Conservation (phyloP, 1,140 invertebrate genomes). For the Cyclina sinensis region DNA sequence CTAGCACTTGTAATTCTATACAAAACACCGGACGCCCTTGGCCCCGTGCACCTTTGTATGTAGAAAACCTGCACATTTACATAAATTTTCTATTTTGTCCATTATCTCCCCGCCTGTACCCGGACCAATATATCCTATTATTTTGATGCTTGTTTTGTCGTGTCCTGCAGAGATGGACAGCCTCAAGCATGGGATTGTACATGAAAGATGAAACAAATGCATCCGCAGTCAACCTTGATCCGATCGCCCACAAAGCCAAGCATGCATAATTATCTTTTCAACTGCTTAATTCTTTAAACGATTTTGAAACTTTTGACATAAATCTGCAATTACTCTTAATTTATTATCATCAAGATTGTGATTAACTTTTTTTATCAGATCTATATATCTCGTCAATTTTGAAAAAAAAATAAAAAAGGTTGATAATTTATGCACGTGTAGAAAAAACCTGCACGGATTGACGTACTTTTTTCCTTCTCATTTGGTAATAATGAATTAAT, state of each 20-base stretch:
- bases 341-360: conserved; percentile 44
- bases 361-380: conserved; percentile 7
- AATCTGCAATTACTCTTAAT: conserved; percentile 54
- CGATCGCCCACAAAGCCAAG: conserved; percentile 2
- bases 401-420: neutral
- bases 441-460: neutral
- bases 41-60: conserved; percentile 45
- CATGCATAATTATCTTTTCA: conserved; percentile 35
- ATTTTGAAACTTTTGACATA: conserved; percentile 28
- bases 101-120: conserved; percentile 5
- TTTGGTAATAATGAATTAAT: neutral
- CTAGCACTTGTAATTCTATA: conserved; percentile 42
- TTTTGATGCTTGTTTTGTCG: conserved; percentile 33
- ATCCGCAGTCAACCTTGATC: neutral
- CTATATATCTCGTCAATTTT: conserved; percentile 30
- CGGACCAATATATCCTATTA: conserved; percentile 16
- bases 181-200: neutral
- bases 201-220: conserved; percentile 14
- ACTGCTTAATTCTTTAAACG: conserved; percentile 19
- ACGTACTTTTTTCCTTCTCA: neutral
- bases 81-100: conserved; percentile 47
- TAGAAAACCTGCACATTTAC: conserved; percentile 60
- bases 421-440: neutral
- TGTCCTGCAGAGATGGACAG: neutral
- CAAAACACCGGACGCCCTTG: conserved; percentile 63